phyloP scores from a whole-genome alignment of 2,113 vertebrate genomes.

The Percina caprodes region DNA sequence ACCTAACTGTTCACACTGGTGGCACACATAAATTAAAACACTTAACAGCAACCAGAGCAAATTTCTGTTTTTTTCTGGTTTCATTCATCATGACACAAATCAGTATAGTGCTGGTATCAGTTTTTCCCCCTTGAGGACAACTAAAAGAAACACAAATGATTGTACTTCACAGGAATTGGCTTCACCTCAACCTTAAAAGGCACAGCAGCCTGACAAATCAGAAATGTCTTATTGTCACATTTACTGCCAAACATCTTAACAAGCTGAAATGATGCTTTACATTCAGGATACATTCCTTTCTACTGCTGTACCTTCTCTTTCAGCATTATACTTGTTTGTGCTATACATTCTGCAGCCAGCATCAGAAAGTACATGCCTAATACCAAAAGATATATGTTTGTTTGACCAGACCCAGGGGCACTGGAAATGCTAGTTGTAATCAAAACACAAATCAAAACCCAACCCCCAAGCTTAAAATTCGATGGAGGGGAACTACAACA shows the following conservation, averaged over 20 bases:
- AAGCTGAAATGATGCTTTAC: conserved; percentile 47
- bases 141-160: conserved; percentile 69
- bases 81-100: conserved; percentile 37
- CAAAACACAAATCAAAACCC: conserved; percentile 17
- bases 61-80: conserved; percentile 3
- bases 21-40: conserved; percentile 66
- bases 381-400: conserved; percentile 3
- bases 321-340: background rate
- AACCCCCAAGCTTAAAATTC: background rate
- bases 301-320: conserved; percentile 4
- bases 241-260: background rate
- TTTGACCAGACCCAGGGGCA: conserved; percentile 20
- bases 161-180: conserved; percentile 81
- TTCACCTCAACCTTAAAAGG: conserved; percentile 60
- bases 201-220: conserved; percentile 63
- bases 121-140: conserved; percentile 59
- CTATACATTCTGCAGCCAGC: background rate
- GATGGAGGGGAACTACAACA: conserved; percentile 9
- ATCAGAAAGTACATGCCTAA: background rate
- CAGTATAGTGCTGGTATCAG: conserved; percentile 68
- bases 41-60: conserved; percentile 54
- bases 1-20: conserved; percentile 41
- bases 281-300: conserved; percentile 48
- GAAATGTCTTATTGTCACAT: conserved; percentile 23
- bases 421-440: conserved; percentile 32